phyloP scores from a whole-genome alignment of 2,888 invertebrate genomes.

The Drosophila fungiperda region DNA sequence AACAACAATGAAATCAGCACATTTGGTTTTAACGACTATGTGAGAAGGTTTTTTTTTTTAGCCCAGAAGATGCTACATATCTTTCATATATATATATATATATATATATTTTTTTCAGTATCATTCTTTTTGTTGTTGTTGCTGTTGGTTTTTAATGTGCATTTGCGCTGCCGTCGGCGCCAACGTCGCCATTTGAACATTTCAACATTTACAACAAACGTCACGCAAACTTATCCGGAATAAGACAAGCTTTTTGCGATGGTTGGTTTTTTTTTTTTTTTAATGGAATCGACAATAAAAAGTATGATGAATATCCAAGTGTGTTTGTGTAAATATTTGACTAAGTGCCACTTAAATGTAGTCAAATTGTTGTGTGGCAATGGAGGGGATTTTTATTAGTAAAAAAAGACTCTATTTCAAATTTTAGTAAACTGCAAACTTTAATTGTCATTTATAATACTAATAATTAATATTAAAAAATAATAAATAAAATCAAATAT shows the following conservation, averaged over 20 bases:
- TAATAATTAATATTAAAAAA: too few relatives aligned
- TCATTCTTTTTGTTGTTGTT: constrained; percentile 33
- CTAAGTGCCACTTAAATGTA: not conserved
- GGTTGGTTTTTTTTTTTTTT: constrained; percentile 29
- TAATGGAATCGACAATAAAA: constrained; percentile 44
- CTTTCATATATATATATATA: constrained; percentile 1
- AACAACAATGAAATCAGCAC: constrained; percentile 73
- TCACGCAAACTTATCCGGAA: constrained; percentile 46
- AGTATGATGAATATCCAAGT: constrained; percentile 44
- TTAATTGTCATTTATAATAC: not conserved
- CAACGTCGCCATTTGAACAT: constrained; percentile 61
- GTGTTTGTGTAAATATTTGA: constrained; percentile 26
- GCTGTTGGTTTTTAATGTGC: constrained; percentile 75
- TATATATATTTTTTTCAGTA: constrained; percentile 2
- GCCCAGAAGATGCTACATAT: constrained; percentile 57
- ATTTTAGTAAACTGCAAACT: too few relatives aligned
- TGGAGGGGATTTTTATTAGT: not conserved
- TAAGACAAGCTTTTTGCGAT: constrained; percentile 30
- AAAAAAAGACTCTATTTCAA: too few relatives aligned
- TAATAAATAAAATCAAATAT: not conserved
- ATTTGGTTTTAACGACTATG: constrained; percentile 79
- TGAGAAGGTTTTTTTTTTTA: constrained; percentile 35
- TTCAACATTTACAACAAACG: constrained; percentile 59
- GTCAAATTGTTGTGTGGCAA: not conserved
- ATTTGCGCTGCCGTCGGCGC: constrained; percentile 61